Evolutionary conservation across 2,797 vertebrate genomes (phyloP).

Genomic region (Emydoidea blandingii): DNA sequence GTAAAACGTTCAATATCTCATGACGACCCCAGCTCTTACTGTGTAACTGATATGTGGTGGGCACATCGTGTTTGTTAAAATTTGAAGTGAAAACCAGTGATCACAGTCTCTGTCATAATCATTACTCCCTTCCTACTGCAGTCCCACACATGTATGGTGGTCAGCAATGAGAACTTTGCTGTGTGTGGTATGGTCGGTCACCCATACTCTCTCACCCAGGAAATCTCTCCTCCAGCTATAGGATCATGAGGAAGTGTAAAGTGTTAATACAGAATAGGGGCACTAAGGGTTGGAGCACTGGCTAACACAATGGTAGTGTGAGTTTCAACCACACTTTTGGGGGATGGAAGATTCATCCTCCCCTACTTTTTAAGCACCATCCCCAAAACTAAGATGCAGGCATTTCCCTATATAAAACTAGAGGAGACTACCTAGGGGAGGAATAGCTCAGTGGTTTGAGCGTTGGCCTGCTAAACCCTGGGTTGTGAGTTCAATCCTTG

Average conservation of each 20-base stretch:
- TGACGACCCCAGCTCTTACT: not conserved
- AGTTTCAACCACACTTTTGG: accelerated
- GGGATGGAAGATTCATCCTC: not conserved
- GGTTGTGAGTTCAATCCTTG: too few species aligned
- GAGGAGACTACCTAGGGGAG: not conserved
- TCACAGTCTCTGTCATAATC: not conserved
- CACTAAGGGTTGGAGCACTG: not conserved
- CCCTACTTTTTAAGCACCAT: not conserved
- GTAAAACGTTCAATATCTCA: not conserved
- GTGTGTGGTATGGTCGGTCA: conserved; percentile 27
- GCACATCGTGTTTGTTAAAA: not conserved
- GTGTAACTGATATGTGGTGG: not conserved
- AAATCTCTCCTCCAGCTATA: not conserved
- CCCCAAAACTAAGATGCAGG: not conserved
- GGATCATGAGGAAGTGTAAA: not conserved
- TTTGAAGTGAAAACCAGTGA: not conserved
- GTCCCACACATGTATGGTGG: not conserved
- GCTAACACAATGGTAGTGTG: not conserved
- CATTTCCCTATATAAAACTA: not conserved
- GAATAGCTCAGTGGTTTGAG: too few species aligned
- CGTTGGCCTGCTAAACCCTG: too few species aligned
- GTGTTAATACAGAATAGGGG: conserved; percentile 1
- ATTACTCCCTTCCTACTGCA: not conserved
- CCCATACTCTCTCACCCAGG: not conserved
- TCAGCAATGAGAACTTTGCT: not conserved